Conservation (phyloP, 2,888 invertebrate genomes). For the Eupithecia vulgata region DNA sequence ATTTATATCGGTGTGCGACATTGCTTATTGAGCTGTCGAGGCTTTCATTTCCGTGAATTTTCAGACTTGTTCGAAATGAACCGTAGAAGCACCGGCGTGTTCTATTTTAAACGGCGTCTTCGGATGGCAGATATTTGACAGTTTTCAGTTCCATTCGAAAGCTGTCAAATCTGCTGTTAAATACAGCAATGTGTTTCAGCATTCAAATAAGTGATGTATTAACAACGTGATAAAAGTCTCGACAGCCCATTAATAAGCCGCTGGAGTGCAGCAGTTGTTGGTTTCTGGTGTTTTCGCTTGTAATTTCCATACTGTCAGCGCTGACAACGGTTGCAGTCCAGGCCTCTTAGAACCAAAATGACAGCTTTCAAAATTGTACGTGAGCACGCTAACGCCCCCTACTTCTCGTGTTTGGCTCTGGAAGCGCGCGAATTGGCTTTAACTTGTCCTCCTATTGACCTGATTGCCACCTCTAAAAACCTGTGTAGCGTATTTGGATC, state of each 20-base stretch:
- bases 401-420: conserved; percentile 28
- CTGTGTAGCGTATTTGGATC: background rate
- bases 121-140: no score
- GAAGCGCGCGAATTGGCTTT: conserved; percentile 27
- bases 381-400: conserved; percentile 29
- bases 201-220: background rate
- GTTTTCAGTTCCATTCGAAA: no score
- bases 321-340: background rate
- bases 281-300: background rate
- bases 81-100: background rate
- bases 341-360: background rate
- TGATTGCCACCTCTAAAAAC: background rate
- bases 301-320: background rate
- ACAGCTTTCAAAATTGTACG: conserved; percentile 32
- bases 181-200: no score
- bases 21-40: conserved; percentile 14
- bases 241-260: background rate
- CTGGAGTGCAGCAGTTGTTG: background rate
- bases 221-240: background rate
- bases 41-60: background rate
- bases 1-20: background rate
- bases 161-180: no score
- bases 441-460: conserved; percentile 5
- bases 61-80: background rate
- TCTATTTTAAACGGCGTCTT: background rate